Evolutionary conservation across 2,113 vertebrate genomes (phyloP).

Genomic region (Apistogramma diplotaenia): DNA sequence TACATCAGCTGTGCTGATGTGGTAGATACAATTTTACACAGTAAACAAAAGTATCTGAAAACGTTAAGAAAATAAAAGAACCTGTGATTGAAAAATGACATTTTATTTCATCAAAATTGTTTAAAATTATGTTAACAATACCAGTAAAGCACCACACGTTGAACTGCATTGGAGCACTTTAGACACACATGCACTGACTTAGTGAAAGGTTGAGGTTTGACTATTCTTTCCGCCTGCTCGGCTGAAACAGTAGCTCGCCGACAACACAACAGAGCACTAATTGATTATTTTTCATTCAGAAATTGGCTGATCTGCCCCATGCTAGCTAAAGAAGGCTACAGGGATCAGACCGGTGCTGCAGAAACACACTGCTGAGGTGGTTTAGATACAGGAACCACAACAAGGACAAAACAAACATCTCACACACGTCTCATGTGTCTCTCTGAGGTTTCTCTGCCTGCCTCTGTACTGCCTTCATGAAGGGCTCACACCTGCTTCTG

Average conservation of each 20-base stretch:
- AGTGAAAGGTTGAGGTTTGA: neutral
- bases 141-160: neutral
- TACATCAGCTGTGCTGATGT: neutral
- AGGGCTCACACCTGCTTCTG: conserved; percentile 55
- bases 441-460: conserved; percentile 69
- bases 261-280: neutral
- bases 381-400: conserved; percentile 71
- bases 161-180: neutral
- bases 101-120: neutral
- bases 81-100: neutral
- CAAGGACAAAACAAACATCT: conserved; percentile 73
- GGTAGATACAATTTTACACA: neutral
- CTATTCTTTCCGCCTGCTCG: too few relatives aligned
- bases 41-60: neutral
- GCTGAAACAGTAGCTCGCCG: neutral
- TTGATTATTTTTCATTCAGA: neutral
- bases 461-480: conserved; percentile 49
- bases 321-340: neutral
- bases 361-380: conserved; percentile 42
- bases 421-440: conserved; percentile 64
- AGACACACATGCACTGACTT: neutral
- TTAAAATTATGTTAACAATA: neutral
- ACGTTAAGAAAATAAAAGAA: neutral
- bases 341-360: conserved; percentile 13
- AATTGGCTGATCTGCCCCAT: neutral